Base-by-base conservation (phyloP, 2,113 vertebrate species). In the Jacana jacana region DNA sequence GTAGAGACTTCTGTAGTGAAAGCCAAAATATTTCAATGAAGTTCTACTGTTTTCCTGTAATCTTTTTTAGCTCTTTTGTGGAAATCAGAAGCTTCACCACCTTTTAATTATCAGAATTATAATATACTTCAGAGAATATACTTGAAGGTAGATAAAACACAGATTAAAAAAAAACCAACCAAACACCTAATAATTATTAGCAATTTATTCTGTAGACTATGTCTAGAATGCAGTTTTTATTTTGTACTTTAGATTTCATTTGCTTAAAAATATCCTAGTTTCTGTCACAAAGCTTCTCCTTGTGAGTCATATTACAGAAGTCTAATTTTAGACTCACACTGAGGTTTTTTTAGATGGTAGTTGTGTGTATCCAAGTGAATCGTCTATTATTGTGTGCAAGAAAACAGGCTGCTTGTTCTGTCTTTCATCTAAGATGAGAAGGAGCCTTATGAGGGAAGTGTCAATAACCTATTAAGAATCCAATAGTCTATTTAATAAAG, bases 221-320 rank as follows among this genome's bases (percentile, higher is more conserved):
- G 92, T 88, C 49, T 89, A 66, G 57, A 80, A 82, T 66, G 25
- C 11, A 72, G 63, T 80, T 93, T 96, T 92, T 96, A 57, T 95
- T 94, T 97, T 84, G 65, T 48, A 24, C 72, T 95, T 93, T 31
- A 66, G 85, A 80, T 17, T 81, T 77, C 30, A 64, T 81, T 94
- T 92, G 60, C 94, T 97, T 94, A 91, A 97, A 96, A 93, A 95
- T 96, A 94, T 52, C 71, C 55, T 91, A 3, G 24, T 90, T 93
- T 92, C 87, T 93, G n/a, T 84, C 92, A 93, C 77, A 92, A 92
- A 91, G 69, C 90, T 88, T 79, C 61, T 97, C 24, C 75, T 94
- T 89, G 66, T 95, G 97, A 97, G 80, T 97, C 95, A 96, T 85
- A 86, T 73, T 73, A 77, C 54, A 25, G 66, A 91, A 71, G 60